phyloP scores from a whole-genome alignment of 2,888 invertebrate genomes.

The Zhuqinia jingwanae region DNA sequence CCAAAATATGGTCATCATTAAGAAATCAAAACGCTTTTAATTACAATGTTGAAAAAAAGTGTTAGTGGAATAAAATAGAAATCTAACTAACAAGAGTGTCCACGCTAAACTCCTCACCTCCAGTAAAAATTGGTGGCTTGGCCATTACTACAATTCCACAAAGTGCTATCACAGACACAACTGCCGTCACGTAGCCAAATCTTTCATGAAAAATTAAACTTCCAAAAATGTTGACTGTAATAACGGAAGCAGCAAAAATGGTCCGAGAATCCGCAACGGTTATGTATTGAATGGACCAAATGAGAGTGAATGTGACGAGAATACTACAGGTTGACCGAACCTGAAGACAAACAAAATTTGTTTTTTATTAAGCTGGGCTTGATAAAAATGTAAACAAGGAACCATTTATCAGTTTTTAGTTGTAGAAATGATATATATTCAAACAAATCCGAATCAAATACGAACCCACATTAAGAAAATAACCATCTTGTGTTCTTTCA shows the following conservation, averaged over 20 bases:
- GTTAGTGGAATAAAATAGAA: background rate
- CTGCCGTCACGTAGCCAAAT: conserved; percentile 73
- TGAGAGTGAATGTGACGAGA: background rate
- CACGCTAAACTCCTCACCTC: conserved; percentile 64
- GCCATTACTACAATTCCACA: conserved; percentile 73
- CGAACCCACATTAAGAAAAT: conserved; percentile 32
- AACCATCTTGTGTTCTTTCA: background rate
- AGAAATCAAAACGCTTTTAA: background rate
- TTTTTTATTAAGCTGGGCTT: background rate
- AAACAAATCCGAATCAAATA: background rate
- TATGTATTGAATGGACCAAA: conserved; percentile 11
- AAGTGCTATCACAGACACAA: conserved; percentile 68
- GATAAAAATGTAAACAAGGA: too few species aligned
- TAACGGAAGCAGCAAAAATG: conserved; percentile 66
- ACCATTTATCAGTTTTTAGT: too few species aligned
- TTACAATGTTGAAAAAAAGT: too few species aligned
- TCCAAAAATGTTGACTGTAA: conserved; percentile 76
- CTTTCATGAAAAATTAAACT: conserved; percentile 76
- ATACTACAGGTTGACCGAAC: background rate
- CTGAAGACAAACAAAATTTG: background rate
- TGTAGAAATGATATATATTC: too few species aligned
- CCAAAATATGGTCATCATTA: background rate
- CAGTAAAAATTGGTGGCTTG: conserved; percentile 75
- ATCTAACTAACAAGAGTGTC: conserved; percentile 70
- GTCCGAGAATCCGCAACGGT: background rate